phyloP scores from a whole-genome alignment of 2,113 vertebrate species.

The Zosterops borbonicus region DNA sequence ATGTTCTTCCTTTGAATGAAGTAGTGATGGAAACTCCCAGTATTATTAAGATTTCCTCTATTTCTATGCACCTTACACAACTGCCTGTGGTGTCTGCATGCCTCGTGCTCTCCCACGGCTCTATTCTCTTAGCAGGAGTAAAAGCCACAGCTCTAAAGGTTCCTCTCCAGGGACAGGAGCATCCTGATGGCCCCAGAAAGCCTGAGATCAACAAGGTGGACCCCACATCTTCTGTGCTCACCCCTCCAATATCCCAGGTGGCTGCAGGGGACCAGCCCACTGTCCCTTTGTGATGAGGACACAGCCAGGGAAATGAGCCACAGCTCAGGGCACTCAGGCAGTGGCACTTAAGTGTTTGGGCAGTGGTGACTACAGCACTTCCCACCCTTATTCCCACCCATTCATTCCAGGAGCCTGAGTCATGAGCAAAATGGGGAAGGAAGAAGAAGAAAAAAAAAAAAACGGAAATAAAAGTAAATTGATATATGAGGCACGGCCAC shows the following conservation, averaged over 20 bases:
- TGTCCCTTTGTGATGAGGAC: accelerated
- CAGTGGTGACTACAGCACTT: not conserved
- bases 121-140: not conserved
- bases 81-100: accelerated
- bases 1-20: not conserved
- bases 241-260: not conserved
- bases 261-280: not conserved
- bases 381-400: not conserved
- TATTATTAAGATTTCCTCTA: not conserved
- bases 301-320: accelerated
- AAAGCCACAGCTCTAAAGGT: not conserved
- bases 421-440: not conserved
- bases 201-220: not conserved
- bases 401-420: not conserved
- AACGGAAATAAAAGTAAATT: not conserved
- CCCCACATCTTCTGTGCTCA: not conserved
- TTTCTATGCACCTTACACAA: not conserved
- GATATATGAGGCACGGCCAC: accelerated
- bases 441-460: not conserved
- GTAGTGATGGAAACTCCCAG: not conserved
- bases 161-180: accelerated
- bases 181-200: not conserved
- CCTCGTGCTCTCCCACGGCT: not conserved
- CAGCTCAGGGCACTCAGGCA: not conserved
- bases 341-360: not conserved